A percentile compares a stretch with the other conserved stretches of the same genome.
These are phyloP conservation scores for Umimayanthus kanabou DNA, from an alignment of 92 coral and sea anemone genomes.

Conservation along the genomic window DNA sequence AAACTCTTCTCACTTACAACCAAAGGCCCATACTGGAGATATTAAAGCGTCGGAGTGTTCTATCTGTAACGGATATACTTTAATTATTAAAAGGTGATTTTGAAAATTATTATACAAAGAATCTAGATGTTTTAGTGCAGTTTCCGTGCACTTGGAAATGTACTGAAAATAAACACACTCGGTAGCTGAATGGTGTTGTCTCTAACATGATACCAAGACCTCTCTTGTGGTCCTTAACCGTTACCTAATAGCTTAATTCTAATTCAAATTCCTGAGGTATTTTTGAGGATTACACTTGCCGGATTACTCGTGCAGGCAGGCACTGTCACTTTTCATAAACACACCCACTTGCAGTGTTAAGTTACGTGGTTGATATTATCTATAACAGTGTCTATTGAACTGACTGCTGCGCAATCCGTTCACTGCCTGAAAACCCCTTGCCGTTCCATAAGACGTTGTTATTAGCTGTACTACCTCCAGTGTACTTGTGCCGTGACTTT, in stretches of 20 bases:
- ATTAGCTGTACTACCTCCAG: no score
- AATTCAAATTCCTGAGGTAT: neutral
- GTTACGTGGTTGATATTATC: constrained; percentile 2
- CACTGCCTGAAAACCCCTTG: neutral
- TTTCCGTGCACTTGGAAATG: neutral
- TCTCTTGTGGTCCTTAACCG: neutral
- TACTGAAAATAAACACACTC: neutral
- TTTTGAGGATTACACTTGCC: neutral
- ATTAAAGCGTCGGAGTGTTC: neutral
- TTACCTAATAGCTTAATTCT: neutral
- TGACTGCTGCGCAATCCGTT: neutral
- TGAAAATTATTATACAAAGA: neutral
- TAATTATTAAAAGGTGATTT: neutral
- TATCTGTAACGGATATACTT: constrained; percentile 13
- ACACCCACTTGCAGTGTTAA: constrained; percentile 25
- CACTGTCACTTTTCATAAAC: neutral
- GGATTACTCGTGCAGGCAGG: neutral
- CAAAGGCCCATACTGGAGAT: neutral
- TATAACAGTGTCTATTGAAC: neutral
- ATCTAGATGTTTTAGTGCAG: no score
- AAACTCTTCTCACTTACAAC: neutral
- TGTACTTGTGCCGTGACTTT: neutral
- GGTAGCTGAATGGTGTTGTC: neutral
- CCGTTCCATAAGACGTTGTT: neutral
- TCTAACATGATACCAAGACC: no score